A percentile compares a stretch with the other conserved stretches of the same genome.
Evolutionary conservation across 2,797 vertebrate genomes (phyloP).

Genomic region (Gymnothorax javanicus): DNA sequence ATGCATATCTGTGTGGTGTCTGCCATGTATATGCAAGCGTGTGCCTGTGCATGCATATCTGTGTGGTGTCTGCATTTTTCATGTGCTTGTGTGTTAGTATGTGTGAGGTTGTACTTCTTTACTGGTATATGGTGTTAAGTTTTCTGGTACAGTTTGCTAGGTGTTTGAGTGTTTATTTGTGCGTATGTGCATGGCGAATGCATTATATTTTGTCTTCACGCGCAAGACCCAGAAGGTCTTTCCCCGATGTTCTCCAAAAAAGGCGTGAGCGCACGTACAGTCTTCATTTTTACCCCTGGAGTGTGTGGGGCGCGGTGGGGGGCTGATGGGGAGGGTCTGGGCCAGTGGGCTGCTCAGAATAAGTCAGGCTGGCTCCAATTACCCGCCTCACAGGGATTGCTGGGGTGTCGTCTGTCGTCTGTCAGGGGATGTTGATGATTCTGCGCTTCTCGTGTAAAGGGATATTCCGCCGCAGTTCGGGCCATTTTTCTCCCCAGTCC

Average conservation of each 20-base stretch:
- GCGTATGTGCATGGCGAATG: background rate
- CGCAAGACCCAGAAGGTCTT: background rate
- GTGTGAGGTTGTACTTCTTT: background rate
- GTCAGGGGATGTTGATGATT: conserved; percentile 65
- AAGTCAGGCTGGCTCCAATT: conserved; percentile 72
- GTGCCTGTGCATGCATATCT: background rate
- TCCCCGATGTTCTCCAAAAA: conserved; percentile 19
- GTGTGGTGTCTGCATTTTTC: background rate
- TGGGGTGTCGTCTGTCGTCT: conserved; percentile 69
- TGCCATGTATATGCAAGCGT: background rate
- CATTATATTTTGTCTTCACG: background rate
- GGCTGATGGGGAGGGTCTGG: conserved; percentile 50
- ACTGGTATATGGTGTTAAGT: background rate
- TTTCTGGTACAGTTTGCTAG: background rate
- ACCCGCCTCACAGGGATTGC: conserved; percentile 70
- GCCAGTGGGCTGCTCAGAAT: conserved; percentile 64
- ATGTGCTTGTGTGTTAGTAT: background rate
- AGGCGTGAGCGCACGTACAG: conserved; percentile 36
- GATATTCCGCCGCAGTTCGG: conserved; percentile 59
- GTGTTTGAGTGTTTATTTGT: background rate
- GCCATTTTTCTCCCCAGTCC: conserved; percentile 38
- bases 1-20: background rate
- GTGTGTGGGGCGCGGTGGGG: conserved; percentile 45
- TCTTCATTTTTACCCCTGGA: conserved; percentile 60
- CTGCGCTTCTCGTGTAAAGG: conserved; percentile 71